Base-by-base conservation (phyloP, 2,113 vertebrate species). In the Cisticola juncidis region DNA sequence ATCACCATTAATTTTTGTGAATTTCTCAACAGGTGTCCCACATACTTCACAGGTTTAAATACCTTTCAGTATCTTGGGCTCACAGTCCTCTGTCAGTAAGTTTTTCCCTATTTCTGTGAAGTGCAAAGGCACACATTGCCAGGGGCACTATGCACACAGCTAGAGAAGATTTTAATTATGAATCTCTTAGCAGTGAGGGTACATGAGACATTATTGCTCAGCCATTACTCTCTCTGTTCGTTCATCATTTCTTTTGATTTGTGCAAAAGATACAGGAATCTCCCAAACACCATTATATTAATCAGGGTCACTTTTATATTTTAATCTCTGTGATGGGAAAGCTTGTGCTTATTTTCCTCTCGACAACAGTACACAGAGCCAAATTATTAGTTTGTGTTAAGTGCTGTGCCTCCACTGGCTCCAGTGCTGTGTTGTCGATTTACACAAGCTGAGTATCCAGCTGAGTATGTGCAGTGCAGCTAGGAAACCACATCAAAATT, bases 401-500 rank as follows among this genome's bases (percentile, higher is more conserved):
- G 54, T 81, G 38, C 36, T 2, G 4, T 86, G 66, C 12, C 70
- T 91, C 36, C 35, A 9, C 20, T 80, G 54, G 51, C 40, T 80
- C 71, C 42, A n/a, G 25, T 86, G 71, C 45, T 80, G 11, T 58
- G 54, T 29, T 90, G 66, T 72, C 20, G 50, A 25, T 92, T 90
- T 90, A 42, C 42, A 47, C 26, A 72, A 76, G 62, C 42, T 62
- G 50, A 87, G 13, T 61, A 61, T 61, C 68, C 90, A 60, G 77
- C 72, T 57, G 64, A 71, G 29, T 72, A 33, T 85, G 24, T 81
- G 53, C 71, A 69, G 36, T 36, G 35, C 60, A 87, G 65, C 48
- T 81, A 91, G 73, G 74, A 95, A 90, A 97, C 73, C 74, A 71
- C 57, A 73, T 92, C 28, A 82, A 85, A 95, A 94, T 60, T 40